Conservation (phyloP, 2,888 invertebrate genomes). For the Leucozona laternaria region DNA sequence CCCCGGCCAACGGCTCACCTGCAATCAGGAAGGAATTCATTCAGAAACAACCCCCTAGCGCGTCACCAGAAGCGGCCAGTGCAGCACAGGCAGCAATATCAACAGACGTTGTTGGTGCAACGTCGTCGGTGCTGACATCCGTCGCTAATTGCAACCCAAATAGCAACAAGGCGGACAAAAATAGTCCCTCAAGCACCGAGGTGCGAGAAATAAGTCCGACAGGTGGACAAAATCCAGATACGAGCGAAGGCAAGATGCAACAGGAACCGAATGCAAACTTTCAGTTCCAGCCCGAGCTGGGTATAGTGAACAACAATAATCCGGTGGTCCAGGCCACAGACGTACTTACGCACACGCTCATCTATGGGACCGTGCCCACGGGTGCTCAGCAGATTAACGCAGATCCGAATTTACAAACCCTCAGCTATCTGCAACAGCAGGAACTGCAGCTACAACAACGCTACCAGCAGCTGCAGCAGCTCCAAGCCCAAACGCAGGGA, state of each 20-base stretch:
- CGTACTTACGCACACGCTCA: constrained; percentile 82
- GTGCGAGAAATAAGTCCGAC: constrained; percentile 76
- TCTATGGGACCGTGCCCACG: constrained; percentile 82
- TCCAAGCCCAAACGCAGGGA: constrained; percentile 82
- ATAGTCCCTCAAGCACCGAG: constrained; percentile 70
- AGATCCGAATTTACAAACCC: constrained; percentile 80
- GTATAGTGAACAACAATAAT: constrained; percentile 82
- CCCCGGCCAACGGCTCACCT: constrained; percentile 42
- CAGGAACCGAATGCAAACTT: constrained; percentile 83
- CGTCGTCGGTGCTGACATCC: constrained; percentile 66
- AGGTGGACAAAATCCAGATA: constrained; percentile 72
- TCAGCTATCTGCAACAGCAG: constrained; percentile 82
- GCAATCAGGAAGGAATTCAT: constrained; percentile 61
- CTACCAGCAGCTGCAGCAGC: constrained; percentile 82
- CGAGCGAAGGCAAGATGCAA: constrained; percentile 80
- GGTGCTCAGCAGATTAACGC: constrained; percentile 79
- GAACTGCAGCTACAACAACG: constrained; percentile 82
- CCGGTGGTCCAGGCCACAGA: constrained; percentile 77
- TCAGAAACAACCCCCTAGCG: constrained; percentile 39
- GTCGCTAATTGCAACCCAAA: constrained; percentile 67
- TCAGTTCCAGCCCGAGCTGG: constrained; percentile 83
- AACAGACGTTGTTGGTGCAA: constrained; percentile 58
- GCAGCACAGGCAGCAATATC: constrained; percentile 43
- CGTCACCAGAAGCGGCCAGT: constrained; percentile 35
- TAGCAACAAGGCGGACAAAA: constrained; percentile 67